A percentile compares a stretch with the other conserved stretches of the same genome.
Evolutionary conservation across 2,113 vertebrate genomes (phyloP).

Genomic region (Brachypodius melanocephalos): DNA sequence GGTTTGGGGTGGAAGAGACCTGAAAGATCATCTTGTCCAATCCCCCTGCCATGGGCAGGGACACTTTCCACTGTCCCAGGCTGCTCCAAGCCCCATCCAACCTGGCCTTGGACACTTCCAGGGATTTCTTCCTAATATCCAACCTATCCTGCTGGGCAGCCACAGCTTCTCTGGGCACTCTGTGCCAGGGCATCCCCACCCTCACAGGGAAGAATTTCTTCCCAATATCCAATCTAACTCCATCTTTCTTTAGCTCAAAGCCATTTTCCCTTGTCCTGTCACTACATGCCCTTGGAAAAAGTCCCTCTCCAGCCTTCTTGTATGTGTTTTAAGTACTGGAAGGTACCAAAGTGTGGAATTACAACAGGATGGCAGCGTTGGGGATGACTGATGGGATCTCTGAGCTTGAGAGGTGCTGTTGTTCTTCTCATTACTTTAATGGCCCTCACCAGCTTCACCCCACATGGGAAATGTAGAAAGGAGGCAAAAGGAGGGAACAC

Average conservation of each 20-base stretch:
- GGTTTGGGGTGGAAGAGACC: neutral
- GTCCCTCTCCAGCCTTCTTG: neutral
- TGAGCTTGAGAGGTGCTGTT: neutral
- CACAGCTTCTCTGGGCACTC: neutral
- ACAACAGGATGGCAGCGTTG: accelerated
- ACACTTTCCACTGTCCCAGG: neutral
- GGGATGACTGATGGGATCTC: neutral
- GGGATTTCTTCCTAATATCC: too few relatives aligned
- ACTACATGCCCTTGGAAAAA: neutral
- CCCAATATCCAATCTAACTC: neutral
- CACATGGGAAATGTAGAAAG: accelerated
- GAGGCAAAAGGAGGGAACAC: neutral
- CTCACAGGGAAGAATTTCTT: neutral
- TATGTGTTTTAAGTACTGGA: neutral
- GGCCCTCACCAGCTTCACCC: neutral
- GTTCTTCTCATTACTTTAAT: accelerated
- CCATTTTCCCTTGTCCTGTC: neutral
- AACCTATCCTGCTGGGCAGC: too few relatives aligned
- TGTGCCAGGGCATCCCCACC: neutral
- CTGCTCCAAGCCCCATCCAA: accelerated
- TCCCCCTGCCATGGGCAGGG: neutral
- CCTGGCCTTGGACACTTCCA: neutral
- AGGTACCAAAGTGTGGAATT: neutral
- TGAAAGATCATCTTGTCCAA: neutral
- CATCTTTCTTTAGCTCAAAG: neutral